A percentile compares a stretch with the other conserved stretches of the same genome.
These are phyloP conservation scores for Ptychobarbus kaznakovi DNA, from an alignment of 2,797 vertebrate genomes.

Conservation along the genomic window DNA sequence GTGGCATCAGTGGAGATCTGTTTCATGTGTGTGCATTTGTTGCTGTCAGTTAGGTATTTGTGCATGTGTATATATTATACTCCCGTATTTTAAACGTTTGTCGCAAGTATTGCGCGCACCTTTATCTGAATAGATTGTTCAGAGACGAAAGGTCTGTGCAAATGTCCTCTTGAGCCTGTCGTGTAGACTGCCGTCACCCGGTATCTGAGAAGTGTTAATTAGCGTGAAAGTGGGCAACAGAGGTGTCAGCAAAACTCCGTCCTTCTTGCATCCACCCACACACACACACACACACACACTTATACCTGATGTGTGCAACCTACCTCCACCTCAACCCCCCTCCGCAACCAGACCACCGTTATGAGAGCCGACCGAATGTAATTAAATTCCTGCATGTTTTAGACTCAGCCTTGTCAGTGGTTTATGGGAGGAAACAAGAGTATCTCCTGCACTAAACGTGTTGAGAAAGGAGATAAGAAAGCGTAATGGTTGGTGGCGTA, in stretches of 20 bases:
- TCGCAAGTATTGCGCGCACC: not conserved
- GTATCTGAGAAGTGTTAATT: slow-evolving; percentile 62
- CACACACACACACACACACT: slow-evolving; percentile 32
- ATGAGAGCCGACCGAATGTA: slow-evolving; percentile 67
- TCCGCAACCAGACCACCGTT: slow-evolving; percentile 19
- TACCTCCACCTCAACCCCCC: slow-evolving; percentile 12
- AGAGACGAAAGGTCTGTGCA: slow-evolving; percentile 35
- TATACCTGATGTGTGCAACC: slow-evolving; percentile 55
- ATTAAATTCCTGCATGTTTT: slow-evolving; percentile 80
- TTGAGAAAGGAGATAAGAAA: slow-evolving; percentile 74
- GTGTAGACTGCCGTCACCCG: slow-evolving; percentile 48
- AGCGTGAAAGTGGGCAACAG: slow-evolving; percentile 60
- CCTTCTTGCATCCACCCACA: slow-evolving; percentile 36
- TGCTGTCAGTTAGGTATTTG: slow-evolving; percentile 19
- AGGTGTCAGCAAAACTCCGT: slow-evolving; percentile 54
- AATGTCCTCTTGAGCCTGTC: slow-evolving; percentile 55
- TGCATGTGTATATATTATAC: slow-evolving; percentile 30
- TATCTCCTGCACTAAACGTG: slow-evolving; percentile 67
- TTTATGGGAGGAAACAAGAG: slow-evolving; percentile 71
- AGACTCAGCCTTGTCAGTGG: slow-evolving; percentile 67
- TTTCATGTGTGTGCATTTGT: slow-evolving; percentile 24
- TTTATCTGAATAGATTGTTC: slow-evolving; percentile 49
- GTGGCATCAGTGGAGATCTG: not conserved
- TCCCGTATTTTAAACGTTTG: slow-evolving; percentile 3
- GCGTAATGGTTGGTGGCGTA: slow-evolving; percentile 65